Percentiles rank a stretch among this genome's conserved stretches.
These are phyloP conservation scores for Anadara kagoshimensis DNA, from an alignment of 1,140 invertebrate genomes.

Conservation along the genomic window DNA sequence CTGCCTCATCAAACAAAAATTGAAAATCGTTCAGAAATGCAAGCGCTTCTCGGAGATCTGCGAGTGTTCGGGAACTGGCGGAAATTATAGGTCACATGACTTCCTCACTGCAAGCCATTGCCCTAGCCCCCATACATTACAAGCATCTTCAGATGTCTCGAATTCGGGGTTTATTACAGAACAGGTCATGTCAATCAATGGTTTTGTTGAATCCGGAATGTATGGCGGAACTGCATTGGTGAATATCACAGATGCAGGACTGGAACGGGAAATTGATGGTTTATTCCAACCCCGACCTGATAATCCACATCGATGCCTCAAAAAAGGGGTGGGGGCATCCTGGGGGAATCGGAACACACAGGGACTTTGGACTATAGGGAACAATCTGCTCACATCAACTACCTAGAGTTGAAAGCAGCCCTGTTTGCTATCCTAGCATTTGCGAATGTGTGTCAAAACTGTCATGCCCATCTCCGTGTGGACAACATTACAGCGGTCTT, in stretches of 20 bases:
- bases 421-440: neutral
- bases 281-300: constrained; percentile 13
- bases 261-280: constrained; percentile 27
- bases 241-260: neutral
- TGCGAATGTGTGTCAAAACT: neutral
- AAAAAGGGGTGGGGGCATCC: constrained; percentile 18
- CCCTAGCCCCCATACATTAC: constrained; percentile 17
- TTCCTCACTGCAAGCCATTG: constrained; percentile 13
- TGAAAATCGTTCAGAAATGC: constrained; percentile 19
- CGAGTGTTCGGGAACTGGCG: constrained; percentile 8
- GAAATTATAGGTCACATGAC: constrained; percentile 2
- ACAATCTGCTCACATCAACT: neutral
- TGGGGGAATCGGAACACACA: neutral
- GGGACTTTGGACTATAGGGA: neutral
- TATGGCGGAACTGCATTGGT: constrained; percentile 19
- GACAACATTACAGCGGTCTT: neutral
- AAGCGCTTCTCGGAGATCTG: neutral
- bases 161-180: constrained; percentile 10
- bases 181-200: neutral
- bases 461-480: neutral
- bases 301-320: constrained; percentile 29
- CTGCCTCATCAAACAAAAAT: constrained; percentile 8
- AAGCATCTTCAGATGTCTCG: constrained; percentile 16
- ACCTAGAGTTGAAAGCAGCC: constrained; percentile 3
- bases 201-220: neutral